Evolutionary conservation across 2,113 vertebrate genomes (phyloP).

Genomic region (Neodon shergylaensis): DNA sequence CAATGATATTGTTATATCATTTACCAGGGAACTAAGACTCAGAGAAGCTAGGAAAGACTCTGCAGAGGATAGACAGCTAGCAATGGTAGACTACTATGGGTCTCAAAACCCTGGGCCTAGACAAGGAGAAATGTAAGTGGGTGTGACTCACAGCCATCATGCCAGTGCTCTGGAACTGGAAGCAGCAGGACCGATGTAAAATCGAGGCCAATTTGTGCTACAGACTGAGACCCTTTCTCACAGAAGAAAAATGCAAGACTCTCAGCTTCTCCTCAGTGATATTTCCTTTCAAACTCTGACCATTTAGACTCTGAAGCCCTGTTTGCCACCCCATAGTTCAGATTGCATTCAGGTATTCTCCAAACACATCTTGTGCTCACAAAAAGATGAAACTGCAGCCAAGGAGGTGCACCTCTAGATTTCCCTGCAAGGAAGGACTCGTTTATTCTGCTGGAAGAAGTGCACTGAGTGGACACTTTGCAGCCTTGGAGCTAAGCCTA

Average conservation of each 20-base stretch:
- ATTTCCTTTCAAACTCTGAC: slow-evolving; percentile 5
- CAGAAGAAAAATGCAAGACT: neutral
- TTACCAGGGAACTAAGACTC: slow-evolving; percentile 17
- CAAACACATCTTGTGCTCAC: neutral
- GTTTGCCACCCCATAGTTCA: neutral
- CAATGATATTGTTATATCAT: neutral
- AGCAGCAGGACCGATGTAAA: neutral
- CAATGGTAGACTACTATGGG: neutral
- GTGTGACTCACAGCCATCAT: neutral
- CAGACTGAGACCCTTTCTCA: neutral
- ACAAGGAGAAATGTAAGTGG: neutral
- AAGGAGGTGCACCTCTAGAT: neutral
- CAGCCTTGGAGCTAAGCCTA: neutral
- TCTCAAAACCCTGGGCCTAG: neutral
- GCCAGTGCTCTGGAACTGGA: neutral
- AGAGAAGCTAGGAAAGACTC: slow-evolving; percentile 17
- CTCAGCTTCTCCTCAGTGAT: neutral
- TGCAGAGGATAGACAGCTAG: neutral
- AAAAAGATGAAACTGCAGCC: neutral
- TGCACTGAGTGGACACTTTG: neutral
- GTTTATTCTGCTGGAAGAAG: neutral
- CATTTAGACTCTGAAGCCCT: neutral
- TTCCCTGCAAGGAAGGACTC: neutral
- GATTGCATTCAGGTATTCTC: neutral
- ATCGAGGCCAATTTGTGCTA: neutral